These are phyloP conservation scores for Fregata magnificens DNA, from an alignment of 2,113 vertebrate genomes.

Conservation along the genomic window DNA sequence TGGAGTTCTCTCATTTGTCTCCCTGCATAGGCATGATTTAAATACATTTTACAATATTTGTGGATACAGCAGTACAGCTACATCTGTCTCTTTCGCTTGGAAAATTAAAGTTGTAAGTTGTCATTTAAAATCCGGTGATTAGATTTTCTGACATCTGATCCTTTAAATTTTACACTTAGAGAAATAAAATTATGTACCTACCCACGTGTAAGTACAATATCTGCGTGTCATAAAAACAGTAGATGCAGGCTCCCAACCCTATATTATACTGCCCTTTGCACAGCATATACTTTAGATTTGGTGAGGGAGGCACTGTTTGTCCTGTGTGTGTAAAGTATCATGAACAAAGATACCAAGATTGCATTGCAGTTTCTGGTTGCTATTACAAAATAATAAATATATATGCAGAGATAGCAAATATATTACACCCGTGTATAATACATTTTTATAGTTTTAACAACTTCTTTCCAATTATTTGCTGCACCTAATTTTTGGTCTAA, in stretches of 20 bases:
- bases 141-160: not conserved
- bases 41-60: not conserved
- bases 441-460: not conserved
- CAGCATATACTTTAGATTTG: not conserved
- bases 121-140: not conserved
- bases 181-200: not conserved
- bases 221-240: not conserved
- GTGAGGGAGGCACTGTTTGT: not conserved
- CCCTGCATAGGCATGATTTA: not conserved
- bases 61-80: not conserved
- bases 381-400: not conserved
- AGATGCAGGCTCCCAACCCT: not conserved
- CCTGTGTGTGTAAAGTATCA: not conserved
- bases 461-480: not conserved
- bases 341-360: not conserved
- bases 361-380: not conserved
- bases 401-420: not conserved
- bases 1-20: conserved; percentile 29
- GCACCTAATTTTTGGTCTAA: not conserved
- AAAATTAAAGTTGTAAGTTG: not conserved
- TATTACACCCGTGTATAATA: not conserved
- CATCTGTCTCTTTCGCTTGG: not conserved
- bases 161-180: not conserved
- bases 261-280: not conserved
- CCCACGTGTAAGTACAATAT: not conserved